Conservation (phyloP, 2,888 invertebrate genomes). For the Sinhomidia bicolor region DNA sequence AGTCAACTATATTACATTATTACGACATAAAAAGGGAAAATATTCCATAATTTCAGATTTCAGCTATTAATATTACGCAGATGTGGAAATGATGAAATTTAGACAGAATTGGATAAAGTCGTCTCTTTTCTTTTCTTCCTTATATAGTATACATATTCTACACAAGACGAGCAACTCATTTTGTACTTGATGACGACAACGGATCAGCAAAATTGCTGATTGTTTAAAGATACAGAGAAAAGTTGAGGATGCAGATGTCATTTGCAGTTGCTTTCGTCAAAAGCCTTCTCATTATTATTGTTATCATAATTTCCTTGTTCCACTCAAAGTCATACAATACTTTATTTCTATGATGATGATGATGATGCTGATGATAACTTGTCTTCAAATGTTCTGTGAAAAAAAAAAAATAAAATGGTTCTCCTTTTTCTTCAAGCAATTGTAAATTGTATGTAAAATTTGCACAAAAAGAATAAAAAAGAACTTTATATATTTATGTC, state of each 20-base stretch:
- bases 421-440: neutral
- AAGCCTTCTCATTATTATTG: neutral
- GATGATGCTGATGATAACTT: too few species aligned
- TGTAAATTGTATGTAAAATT: neutral
- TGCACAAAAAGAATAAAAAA: neutral
- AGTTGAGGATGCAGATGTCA: neutral
- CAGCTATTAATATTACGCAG: too few species aligned
- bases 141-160: too few species aligned
- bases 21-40: too few species aligned
- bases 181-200: neutral
- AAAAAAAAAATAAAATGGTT: neutral
- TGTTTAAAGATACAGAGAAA: neutral
- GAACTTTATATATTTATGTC: neutral
- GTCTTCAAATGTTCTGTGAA: neutral
- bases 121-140: too few species aligned
- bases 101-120: too few species aligned
- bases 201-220: neutral
- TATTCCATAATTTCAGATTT: too few species aligned
- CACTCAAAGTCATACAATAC: neutral
- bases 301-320: neutral
- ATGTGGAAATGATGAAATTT: too few species aligned
- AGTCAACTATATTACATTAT: too few species aligned
- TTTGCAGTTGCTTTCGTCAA: neutral
- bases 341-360: neutral
- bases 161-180: too few species aligned